Percentiles rank a stretch among this genome's conserved stretches.
Evolutionary conservation across 2,888 invertebrate genomes (phyloP).

Genomic region (Andrena bicolor): DNA sequence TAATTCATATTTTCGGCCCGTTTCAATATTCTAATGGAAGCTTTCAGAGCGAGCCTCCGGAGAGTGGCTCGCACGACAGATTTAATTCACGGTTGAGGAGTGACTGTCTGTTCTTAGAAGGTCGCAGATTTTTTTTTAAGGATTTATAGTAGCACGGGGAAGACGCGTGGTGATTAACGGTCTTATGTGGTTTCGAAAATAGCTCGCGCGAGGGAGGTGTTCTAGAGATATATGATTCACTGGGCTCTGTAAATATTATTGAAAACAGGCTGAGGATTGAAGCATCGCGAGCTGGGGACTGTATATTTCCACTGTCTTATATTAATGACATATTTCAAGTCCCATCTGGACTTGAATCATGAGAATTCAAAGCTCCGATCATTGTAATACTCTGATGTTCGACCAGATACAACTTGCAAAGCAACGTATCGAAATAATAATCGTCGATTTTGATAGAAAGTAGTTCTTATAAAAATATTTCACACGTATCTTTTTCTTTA

Average conservation of each 20-base stretch:
- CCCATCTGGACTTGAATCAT: too few species aligned
- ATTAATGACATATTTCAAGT: too few species aligned
- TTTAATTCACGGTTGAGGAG: slow-evolving; percentile 20
- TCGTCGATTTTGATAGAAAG: too few species aligned
- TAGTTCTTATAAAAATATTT: too few species aligned
- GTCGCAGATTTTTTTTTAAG: slow-evolving; percentile 14
- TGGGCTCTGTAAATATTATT: background rate
- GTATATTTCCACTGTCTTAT: too few species aligned
- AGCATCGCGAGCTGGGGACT: background rate
- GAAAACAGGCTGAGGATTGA: background rate
- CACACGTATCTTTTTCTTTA: too few species aligned
- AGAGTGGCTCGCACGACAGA: background rate
- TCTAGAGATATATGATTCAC: background rate
- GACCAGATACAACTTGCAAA: too few species aligned
- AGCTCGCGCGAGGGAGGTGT: background rate
- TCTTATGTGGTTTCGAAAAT: slow-evolving; percentile 30
- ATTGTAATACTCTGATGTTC: background rate
- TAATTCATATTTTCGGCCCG: slow-evolving; percentile 32
- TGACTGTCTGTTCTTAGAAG: background rate
- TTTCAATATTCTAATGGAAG: slow-evolving; percentile 15
- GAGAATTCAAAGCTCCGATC: background rate
- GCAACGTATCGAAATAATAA: too few species aligned
- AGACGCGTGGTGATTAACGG: background rate
- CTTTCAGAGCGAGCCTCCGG: background rate
- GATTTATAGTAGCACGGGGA: slow-evolving; percentile 12